Evolutionary conservation across 2,888 invertebrate species (phyloP), one percentile per base, ranked within the genome.

Genomic region (Drosophila neonasuta): DNA sequence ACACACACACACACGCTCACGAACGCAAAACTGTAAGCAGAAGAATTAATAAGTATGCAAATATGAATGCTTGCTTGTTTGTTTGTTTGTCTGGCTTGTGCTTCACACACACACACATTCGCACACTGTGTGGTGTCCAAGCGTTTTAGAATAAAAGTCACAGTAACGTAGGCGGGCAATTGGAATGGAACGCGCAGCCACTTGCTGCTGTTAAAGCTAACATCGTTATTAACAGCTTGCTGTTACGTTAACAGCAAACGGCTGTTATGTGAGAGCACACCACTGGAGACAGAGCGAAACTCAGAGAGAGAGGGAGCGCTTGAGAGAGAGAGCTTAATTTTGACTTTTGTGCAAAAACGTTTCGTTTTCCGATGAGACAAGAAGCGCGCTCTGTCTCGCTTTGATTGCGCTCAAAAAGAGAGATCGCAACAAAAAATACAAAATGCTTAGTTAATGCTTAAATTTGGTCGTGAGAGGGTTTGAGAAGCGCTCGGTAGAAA

Each of bases 121-220:
- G 0, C 24, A 24, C 24, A 24, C 6, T 24, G 24, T 24, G 36
- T 54, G 24, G 39, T 36, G 55, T 66, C 36, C 36, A 68, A 68
- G 42, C 55, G 44, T 39, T 70, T 70, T 56, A 57, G 54, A 70
- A 60, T 60, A 74, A 64, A 64, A 68, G 71, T 74, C 72, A 74
- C 63, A 42, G 39, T 15, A 36, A 48, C 48, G 56, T 52, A 56
- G 51, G 20, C 48, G 50, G 50, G 39, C 39, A 61, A 67, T 57
- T 50, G 76, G 62, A 74, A 71, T 74, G 71, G 61, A 75, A 72
- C 62, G 55, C 65, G 52, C 41, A 69, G 71, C 41, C 75, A 73
- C 63, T 80, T 80, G 84, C 75, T 74, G 67, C 74, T 77, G 80
- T 80, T 71, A 74, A 54, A 44, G 17, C 32, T 29, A 50, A 20